Conservation (phyloP, 2,113 vertebrate genomes). For the Syngnathus scovelli region DNA sequence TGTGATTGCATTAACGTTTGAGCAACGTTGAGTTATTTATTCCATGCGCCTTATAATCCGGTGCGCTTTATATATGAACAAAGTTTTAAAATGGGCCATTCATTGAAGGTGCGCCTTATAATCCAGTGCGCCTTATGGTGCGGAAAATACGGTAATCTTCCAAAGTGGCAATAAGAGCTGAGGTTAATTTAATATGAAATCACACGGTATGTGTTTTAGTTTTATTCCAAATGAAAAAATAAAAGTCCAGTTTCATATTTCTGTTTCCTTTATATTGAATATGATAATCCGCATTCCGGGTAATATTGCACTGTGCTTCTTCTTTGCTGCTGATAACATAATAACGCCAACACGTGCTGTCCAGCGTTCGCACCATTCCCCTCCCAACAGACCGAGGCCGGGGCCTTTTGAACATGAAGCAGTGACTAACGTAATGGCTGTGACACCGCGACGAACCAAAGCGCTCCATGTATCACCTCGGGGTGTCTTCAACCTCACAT, state of each 20-base stretch:
- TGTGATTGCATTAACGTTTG: too few species aligned
- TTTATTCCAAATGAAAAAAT: too few species aligned
- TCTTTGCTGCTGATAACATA: not conserved
- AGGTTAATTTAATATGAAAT: not conserved
- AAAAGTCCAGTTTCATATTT: too few species aligned
- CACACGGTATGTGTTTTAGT: not conserved
- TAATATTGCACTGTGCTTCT: not conserved
- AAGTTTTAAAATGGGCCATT: too few species aligned
- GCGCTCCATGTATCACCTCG: slow-evolving; percentile 41
- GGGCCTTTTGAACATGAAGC: slow-evolving; percentile 39
- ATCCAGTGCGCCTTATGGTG: too few species aligned
- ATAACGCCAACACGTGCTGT: not conserved
- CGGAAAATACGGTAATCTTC: not conserved
- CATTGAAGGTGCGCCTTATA: too few species aligned
- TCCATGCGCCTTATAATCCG: too few species aligned
- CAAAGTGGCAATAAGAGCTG: not conserved
- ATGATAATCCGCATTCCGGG: not conserved
- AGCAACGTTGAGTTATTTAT: too few species aligned
- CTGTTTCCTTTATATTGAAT: too few species aligned
- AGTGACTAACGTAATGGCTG: slow-evolving; percentile 26
- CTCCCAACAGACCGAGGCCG: slow-evolving; percentile 19
- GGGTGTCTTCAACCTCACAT: slow-evolving; percentile 45
- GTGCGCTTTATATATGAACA: too few species aligned
- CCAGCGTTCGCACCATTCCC: slow-evolving; percentile 9
- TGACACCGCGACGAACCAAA: slow-evolving; percentile 43